Conservation (phyloP, 2,888 invertebrate species). For the Beris morrisii region DNA sequence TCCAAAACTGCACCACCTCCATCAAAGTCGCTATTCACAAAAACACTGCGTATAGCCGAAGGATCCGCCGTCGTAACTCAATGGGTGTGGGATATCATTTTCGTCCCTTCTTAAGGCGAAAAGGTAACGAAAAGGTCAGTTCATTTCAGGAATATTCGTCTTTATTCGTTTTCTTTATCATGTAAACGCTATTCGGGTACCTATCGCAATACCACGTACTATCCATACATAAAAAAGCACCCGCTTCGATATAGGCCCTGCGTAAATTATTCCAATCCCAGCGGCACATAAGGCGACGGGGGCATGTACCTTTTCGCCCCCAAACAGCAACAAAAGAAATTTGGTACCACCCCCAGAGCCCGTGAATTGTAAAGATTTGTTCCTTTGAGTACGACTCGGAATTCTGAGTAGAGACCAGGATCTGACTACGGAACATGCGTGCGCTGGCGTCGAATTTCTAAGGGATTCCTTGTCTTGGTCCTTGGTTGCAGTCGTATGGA, state of each 20-base stretch:
- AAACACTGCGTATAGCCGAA: not conserved
- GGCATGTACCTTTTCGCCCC: slow-evolving; percentile 37
- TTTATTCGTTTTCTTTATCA: slow-evolving; percentile 2
- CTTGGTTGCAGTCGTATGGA: too few relatives aligned
- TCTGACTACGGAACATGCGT: too few relatives aligned
- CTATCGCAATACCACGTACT: slow-evolving; percentile 12
- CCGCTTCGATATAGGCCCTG: slow-evolving; percentile 29
- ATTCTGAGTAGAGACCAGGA: too few relatives aligned
- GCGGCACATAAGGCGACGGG: slow-evolving; percentile 36
- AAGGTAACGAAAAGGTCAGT: slow-evolving; percentile 28
- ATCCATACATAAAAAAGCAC: slow-evolving; percentile 16
- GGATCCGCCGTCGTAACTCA: not conserved
- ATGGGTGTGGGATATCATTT: slow-evolving; percentile 12
- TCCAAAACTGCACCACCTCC: too few relatives aligned
- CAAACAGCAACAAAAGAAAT: slow-evolving; percentile 34
- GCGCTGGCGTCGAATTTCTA: too few relatives aligned
- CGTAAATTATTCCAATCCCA: slow-evolving; percentile 39
- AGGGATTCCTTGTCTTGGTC: too few relatives aligned
- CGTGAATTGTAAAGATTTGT: slow-evolving; percentile 31
- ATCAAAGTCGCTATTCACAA: too few relatives aligned
- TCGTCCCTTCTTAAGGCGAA: slow-evolving; percentile 1
- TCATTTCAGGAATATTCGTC: slow-evolving; percentile 6
- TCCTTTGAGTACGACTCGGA: not conserved
- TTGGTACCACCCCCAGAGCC: slow-evolving; percentile 37
- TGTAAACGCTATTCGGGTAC: slow-evolving; percentile 4